Evolutionary conservation across 1,140 invertebrate genomes (phyloP), one percentile per base, ranked within the genome.

Genomic region (Hormaphis cornu): DNA sequence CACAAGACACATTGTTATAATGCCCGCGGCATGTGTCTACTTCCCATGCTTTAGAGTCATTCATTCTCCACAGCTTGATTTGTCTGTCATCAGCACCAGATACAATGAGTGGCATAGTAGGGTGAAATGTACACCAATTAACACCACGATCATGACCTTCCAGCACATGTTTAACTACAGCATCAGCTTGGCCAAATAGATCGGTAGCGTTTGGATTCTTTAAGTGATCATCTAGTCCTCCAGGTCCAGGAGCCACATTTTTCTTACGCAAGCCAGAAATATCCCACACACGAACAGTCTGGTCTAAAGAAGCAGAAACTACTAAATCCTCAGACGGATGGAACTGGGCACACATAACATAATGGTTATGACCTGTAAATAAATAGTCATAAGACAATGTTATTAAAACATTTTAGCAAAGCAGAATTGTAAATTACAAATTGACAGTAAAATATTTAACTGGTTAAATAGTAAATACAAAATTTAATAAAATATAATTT

Each of bases 281-380:
- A 78, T 99, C 97, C 97, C 97, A 99, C 14, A 99, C 93, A 52
- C 97, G 83, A 3, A 99, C 94, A 16, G 96, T 97, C 77, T 98
- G 95, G 83, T 99, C 97, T 16, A 99, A 81, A 0, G 95, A 98
- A 1, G 96, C 95, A 0, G 95, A 98, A 0, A 98, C 95, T 22
- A 99, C 88, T 35, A 99, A 84, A 81, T 99, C 97, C 76, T 99
- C 96, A 0, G 87, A 87, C 0, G 92, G 93, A 80, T 99, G 97
- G 80, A 99, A 99, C 75, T 94, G 91, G 1, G 97, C 97, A 80
- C 95, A 97, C 97, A 99, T 99, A 0, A 99, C 97, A 82, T 99
- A 99, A 79, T 99, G 97, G 81, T 98, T 99, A 80, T 99, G 97
- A 0, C 71, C 70, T 66, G 14, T 61, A 66, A 66, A 50, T 22